Evolutionary conservation across 1,140 invertebrate genomes (phyloP).

Genomic region (Drosophila parabipectinata): DNA sequence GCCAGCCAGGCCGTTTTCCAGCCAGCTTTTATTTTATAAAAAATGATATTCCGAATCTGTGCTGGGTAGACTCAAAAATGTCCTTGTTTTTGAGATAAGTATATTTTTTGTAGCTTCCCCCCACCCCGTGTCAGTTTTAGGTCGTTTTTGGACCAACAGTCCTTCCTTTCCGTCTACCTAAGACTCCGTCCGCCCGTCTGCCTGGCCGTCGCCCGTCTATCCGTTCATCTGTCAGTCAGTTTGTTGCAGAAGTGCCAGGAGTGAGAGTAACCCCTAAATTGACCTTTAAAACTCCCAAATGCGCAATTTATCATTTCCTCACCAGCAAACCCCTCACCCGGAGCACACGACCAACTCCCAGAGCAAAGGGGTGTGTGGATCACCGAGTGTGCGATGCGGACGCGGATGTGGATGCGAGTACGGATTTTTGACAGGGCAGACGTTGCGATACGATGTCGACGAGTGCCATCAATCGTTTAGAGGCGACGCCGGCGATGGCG

Average conservation of each 20-base stretch:
- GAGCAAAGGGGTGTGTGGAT: constrained; percentile 1
- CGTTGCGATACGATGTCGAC: constrained; percentile 25
- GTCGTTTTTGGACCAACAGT: background rate
- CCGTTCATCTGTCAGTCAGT: constrained; percentile 56
- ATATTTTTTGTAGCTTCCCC: too few relatives aligned
- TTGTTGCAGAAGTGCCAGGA: constrained; percentile 32
- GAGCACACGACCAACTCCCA: constrained; percentile 4
- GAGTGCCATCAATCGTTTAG: constrained; percentile 76
- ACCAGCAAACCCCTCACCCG: constrained; percentile 33
- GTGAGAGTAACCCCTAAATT: constrained; percentile 78
- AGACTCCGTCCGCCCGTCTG: background rate
- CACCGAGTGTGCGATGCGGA: background rate
- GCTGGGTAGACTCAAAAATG: too few relatives aligned
- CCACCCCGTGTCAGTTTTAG: too few relatives aligned
- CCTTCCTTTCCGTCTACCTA: background rate
- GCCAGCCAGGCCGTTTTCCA: background rate
- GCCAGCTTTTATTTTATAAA: background rate
- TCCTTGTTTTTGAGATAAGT: too few relatives aligned
- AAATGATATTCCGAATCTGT: too few relatives aligned
- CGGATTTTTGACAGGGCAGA: constrained; percentile 52
- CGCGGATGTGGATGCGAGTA: constrained; percentile 28
- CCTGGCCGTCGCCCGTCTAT: background rate
- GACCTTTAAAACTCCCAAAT: constrained; percentile 84
- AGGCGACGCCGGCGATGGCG: constrained; percentile 50
- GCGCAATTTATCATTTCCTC: constrained; percentile 83